Percentiles rank a stretch among this genome's conserved stretches.
Evolutionary conservation across 1,140 invertebrate genomes (phyloP).

Genomic region (Drosophila sturtevanti): DNA sequence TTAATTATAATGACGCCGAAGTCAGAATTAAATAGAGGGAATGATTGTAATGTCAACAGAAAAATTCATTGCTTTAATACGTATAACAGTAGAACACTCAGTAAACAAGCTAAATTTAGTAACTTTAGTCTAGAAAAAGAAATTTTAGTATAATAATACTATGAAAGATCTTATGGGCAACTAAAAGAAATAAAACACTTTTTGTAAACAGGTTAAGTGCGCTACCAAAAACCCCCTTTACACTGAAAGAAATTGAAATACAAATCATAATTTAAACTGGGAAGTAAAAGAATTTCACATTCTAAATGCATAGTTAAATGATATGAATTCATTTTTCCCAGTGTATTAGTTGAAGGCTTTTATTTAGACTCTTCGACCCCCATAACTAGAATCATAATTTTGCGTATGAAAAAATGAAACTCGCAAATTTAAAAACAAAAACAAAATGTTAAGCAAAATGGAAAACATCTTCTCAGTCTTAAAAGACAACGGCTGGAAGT

Average conservation of each 20-base stretch:
- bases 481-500: neutral
- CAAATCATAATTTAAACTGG: neutral
- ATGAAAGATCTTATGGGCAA: neutral
- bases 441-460: neutral
- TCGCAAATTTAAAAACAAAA: neutral
- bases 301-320: too few relatives aligned
- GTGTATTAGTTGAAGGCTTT: neutral
- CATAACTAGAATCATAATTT: neutral
- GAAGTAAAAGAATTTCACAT: neutral
- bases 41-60: too few relatives aligned
- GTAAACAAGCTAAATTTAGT: neutral
- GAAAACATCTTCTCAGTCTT: neutral
- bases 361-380: conserved; percentile 5
- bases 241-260: neutral
- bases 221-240: neutral
- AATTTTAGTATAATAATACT: neutral
- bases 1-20: too few relatives aligned
- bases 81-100: neutral
- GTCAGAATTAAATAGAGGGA: too few relatives aligned
- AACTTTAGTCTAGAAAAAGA: neutral
- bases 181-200: neutral
- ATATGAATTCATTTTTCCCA: neutral
- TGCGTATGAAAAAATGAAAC: conserved; percentile 2
- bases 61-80: too few relatives aligned
- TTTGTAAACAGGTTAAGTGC: neutral